A percentile compares a stretch with the other conserved stretches of the same genome.
Conservation (phyloP, 2,797 vertebrate species). For the Chelon auratus region DNA sequence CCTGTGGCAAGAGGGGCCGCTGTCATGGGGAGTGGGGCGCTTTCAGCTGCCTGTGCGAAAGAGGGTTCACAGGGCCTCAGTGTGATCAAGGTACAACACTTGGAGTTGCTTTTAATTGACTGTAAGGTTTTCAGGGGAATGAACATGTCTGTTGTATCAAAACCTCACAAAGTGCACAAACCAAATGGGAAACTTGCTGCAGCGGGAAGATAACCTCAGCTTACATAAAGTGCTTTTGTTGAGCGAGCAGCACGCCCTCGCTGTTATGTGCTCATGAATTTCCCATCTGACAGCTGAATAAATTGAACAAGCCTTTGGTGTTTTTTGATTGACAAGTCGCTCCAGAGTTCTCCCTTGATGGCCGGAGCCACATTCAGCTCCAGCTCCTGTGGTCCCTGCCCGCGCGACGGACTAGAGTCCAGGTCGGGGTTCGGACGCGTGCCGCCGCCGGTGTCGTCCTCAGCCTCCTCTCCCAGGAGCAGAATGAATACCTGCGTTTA, state of each 20-base stretch:
- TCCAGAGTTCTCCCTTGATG: slow-evolving; percentile 88
- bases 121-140: slow-evolving; percentile 12
- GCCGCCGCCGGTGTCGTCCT: slow-evolving; percentile 82
- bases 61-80: slow-evolving; percentile 80
- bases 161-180: slow-evolving; percentile 34
- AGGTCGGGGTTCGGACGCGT: slow-evolving; percentile 87
- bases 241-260: slow-evolving; percentile 9
- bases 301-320: slow-evolving; percentile 63
- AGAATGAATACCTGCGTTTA: slow-evolving; percentile 88
- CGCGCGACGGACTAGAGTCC: slow-evolving; percentile 80
- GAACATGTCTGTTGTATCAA: slow-evolving; percentile 25
- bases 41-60: slow-evolving; percentile 86
- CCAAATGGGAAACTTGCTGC: slow-evolving; percentile 39
- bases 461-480: slow-evolving; percentile 84
- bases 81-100: slow-evolving; percentile 71
- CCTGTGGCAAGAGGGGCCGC: slow-evolving; percentile 84
- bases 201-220: slow-evolving; percentile 55
- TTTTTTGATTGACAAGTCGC: slow-evolving; percentile 79
- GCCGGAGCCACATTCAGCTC: slow-evolving; percentile 87
- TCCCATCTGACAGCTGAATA: slow-evolving; percentile 62
- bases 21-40: slow-evolving; percentile 87
- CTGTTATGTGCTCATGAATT: slow-evolving; percentile 37
- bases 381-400: slow-evolving; percentile 83
- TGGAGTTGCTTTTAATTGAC: slow-evolving; percentile 24
- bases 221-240: slow-evolving; percentile 36